These are phyloP conservation scores for Copsychus sechellarum DNA, from an alignment of 2,113 vertebrate genomes.

Conservation along the genomic window DNA sequence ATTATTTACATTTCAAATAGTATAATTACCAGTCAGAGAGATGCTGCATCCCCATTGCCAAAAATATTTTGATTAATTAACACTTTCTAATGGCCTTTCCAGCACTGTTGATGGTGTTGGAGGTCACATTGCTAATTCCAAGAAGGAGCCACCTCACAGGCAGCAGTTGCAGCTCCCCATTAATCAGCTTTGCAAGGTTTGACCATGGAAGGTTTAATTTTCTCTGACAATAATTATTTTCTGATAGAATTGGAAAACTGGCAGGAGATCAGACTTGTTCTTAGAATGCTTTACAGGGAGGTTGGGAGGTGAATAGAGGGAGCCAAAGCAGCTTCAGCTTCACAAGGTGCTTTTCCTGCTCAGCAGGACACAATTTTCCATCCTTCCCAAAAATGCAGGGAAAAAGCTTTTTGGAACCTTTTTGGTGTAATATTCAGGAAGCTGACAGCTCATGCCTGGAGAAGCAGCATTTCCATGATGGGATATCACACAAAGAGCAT, in stretches of 20 bases:
- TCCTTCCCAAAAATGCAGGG: background rate
- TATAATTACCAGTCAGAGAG: background rate
- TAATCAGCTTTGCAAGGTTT: background rate
- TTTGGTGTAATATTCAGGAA: background rate
- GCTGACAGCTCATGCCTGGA: background rate
- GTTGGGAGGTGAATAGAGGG: background rate
- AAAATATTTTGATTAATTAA: background rate
- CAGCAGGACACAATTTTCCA: background rate
- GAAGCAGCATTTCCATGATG: background rate
- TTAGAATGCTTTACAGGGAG: background rate
- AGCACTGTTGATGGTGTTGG: background rate
- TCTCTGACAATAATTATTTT: background rate
- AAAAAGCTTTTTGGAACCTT: background rate
- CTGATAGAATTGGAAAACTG: background rate
- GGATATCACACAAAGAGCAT: rapidly evolving
- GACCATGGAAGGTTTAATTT: background rate
- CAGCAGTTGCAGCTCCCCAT: background rate
- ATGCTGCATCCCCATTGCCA: background rate
- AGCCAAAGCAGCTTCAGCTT: background rate
- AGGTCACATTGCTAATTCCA: background rate
- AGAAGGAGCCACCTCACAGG: background rate
- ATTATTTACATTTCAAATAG: background rate
- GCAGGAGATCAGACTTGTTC: background rate
- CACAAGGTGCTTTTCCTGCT: background rate
- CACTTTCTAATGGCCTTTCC: background rate